Conservation (phyloP, 1,140 invertebrate genomes). For the Pseudachorutes palmiensis region DNA sequence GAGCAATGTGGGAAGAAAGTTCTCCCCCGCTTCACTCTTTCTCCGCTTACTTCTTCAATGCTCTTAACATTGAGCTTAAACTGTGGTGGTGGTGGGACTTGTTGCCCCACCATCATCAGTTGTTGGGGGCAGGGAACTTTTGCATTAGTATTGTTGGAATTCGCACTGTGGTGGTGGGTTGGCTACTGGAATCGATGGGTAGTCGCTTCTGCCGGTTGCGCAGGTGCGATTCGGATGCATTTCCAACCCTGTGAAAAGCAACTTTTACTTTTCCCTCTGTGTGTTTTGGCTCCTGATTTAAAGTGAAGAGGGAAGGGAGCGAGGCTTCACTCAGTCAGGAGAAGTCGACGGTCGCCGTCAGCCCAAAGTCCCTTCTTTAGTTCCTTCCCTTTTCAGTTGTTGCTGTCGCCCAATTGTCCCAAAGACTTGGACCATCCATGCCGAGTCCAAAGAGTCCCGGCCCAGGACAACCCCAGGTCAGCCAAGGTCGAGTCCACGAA, state of each 20-base stretch:
- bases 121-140: too few species aligned
- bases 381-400: not conserved
- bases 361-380: not conserved
- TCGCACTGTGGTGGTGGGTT: too few species aligned
- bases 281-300: not conserved
- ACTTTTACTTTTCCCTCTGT: not conserved
- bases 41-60: too few species aligned
- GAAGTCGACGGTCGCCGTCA: not conserved
- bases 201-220: too few species aligned
- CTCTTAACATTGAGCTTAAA: too few species aligned
- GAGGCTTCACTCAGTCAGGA: not conserved
- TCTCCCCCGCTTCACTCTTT: too few species aligned
- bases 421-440: conserved; percentile 1
- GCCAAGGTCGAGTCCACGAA: too few species aligned
- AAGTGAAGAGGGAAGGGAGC: not conserved
- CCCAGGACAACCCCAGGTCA: not conserved
- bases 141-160: too few species aligned
- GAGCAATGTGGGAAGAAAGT: too few species aligned
- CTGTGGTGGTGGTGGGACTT: not conserved
- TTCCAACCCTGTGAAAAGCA: not conserved
- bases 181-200: too few species aligned
- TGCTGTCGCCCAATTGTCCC: not conserved
- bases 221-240: too few species aligned
- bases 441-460: not conserved
- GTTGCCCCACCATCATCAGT: not conserved